phyloP scores from a whole-genome alignment of 2,113 vertebrate genomes.

The Paradoxurus hermaphroditus region DNA sequence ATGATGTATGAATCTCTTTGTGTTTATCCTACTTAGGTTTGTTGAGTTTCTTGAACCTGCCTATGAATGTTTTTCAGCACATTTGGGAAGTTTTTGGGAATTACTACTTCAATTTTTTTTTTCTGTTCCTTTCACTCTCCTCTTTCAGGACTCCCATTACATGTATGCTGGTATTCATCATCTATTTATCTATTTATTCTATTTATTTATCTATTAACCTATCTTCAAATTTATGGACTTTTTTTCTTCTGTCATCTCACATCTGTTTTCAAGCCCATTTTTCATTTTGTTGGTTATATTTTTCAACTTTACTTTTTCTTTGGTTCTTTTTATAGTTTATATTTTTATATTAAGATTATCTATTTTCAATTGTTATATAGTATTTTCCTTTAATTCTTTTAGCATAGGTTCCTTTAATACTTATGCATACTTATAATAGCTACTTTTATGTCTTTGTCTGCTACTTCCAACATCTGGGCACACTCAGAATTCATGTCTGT shows the following conservation, averaged over 20 bases:
- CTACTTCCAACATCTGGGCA: background rate
- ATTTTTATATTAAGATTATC: background rate
- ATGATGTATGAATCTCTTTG: background rate
- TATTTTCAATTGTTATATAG: background rate
- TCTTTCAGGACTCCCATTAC: background rate
- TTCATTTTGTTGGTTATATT: background rate
- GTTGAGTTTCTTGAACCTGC: background rate
- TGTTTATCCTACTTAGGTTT: background rate
- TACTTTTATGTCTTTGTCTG: background rate
- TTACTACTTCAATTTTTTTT: background rate
- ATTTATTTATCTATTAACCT: constrained; percentile 5
- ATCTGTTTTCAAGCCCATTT: background rate
- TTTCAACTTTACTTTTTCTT: background rate
- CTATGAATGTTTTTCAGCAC: background rate
- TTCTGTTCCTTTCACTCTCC: background rate
- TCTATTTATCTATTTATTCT: too few relatives aligned
- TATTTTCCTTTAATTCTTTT: background rate
- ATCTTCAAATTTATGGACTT: background rate
- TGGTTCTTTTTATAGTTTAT: background rate
- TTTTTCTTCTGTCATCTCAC: background rate
- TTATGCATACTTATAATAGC: background rate
- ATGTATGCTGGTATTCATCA: background rate
- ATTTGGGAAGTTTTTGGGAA: background rate
- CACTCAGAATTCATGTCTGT: background rate
- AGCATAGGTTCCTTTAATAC: background rate